These are phyloP conservation scores for Eristalis pertinax DNA, from an alignment of 2,888 invertebrate species.

Conservation along the genomic window DNA sequence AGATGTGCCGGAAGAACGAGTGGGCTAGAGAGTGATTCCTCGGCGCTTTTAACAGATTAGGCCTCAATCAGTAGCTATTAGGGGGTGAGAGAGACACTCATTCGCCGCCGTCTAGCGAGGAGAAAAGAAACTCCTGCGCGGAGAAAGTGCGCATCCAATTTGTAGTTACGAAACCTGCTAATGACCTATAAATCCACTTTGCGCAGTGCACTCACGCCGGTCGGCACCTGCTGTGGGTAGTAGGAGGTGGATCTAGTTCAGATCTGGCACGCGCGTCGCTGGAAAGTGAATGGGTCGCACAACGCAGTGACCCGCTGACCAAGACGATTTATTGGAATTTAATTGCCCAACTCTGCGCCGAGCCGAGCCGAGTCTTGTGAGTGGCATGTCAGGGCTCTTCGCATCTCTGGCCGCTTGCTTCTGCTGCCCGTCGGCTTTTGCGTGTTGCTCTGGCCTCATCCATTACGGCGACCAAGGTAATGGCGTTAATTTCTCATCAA, in stretches of 20 bases:
- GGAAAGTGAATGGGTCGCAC: conserved; percentile 43
- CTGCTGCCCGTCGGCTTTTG: neutral
- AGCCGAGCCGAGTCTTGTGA: conserved; percentile 19
- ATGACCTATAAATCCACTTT: conserved; percentile 61
- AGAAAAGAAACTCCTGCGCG: conserved; percentile 18
- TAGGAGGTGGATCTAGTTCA: conserved; percentile 25
- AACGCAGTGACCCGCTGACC: conserved; percentile 22
- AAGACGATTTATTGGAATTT: conserved; percentile 58
- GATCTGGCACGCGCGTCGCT: conserved; percentile 1
- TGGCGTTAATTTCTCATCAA: conserved; percentile 58
- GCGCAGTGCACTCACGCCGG: neutral
- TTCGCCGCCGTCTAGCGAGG: neutral
- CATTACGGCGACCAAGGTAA: conserved; percentile 42
- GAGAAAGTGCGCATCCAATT: conserved; percentile 63
- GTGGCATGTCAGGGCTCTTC: neutral
- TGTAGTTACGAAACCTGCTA: conserved; percentile 53
- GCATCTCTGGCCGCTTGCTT: neutral
- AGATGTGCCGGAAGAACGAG: neutral
- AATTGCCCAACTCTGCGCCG: conserved; percentile 31
- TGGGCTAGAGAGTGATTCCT: neutral
- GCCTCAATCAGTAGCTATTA: conserved; percentile 62
- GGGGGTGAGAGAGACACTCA: conserved; percentile 52
- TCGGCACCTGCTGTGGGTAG: neutral
- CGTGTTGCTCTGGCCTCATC: conserved; percentile 21
- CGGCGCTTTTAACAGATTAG: conserved; percentile 53